Evolutionary conservation across 2,888 invertebrate species (phyloP), one percentile per base, ranked within the genome.

Genomic region (Tanypteryx hageni): DNA sequence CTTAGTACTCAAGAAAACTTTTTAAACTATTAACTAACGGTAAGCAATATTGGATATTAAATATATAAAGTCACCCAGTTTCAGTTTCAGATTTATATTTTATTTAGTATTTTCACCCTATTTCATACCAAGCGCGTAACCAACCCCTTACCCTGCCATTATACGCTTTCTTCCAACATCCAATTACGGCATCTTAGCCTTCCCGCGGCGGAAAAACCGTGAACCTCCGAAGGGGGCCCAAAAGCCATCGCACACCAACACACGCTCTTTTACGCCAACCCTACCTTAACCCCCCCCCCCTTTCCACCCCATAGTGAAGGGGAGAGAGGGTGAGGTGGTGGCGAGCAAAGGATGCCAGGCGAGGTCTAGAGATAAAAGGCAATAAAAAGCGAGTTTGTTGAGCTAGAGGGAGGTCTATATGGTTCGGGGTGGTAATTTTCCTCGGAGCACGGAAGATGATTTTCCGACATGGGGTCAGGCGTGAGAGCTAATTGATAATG

Each of bases 341-440:
- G 44, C 44, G 44, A 44, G 1, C 44, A 44, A 44, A 57, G 83
- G 57, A 83, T 83, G 56, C 83, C 83, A 44, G 44, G 57, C 56
- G n/a, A n/a, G 44, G 83, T 44, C 83, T 44, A 4, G 44, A 83
- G 83, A 83, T 83, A 83, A 83, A 44, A 83, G 57, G 83, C 83
- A 83, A 83, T 83, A 83, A 83, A 44, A 83, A 56, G 83, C 83
- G n/a, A 83, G 83, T 83, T 83, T 83, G 22, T 44, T 56, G 83
- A 56, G 57, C 83, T 5, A 31, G 57, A 44, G n/a, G 83, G 83
- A 56, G 56, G 83, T 83, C 83, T 57, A 10, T n/a, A 57, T 83
- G 83, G 83, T 16, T 56, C 22, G n/a, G 56, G 57, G 57, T 44
- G 83, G 44, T 83, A 83, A 83, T 83, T 57, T 83, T 57, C 83